Conservation (phyloP, 2,888 invertebrate genomes). For the Corbicula japonica region DNA sequence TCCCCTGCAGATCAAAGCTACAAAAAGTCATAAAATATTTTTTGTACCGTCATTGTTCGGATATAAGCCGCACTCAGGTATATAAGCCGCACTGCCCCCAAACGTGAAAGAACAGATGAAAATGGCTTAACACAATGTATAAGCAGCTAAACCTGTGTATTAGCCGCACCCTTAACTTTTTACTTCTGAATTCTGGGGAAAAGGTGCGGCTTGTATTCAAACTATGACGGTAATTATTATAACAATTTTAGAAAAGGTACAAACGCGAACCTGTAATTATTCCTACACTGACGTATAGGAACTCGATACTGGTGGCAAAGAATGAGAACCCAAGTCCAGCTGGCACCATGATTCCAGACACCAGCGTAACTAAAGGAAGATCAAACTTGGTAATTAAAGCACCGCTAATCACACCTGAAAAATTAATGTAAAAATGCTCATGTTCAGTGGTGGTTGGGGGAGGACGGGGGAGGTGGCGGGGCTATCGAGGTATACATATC, state of each 20-base stretch:
- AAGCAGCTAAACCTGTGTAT: background rate
- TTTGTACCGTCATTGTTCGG: no score
- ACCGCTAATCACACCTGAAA: constrained; percentile 16
- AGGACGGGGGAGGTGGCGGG: no score
- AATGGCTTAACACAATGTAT: background rate
- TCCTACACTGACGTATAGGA: constrained; percentile 11
- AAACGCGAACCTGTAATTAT: constrained; percentile 7
- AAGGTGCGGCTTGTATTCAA: no score
- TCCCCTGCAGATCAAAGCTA: no score
- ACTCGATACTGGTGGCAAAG: constrained; percentile 10
- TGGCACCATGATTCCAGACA: constrained; percentile 1
- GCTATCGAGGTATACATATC: no score
- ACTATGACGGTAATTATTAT: no score
- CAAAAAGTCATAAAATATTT: no score
- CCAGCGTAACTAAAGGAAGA: background rate
- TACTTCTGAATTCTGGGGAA: no score
- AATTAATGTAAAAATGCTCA: no score
- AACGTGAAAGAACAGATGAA: background rate
- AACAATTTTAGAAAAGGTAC: no score
- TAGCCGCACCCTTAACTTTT: background rate
- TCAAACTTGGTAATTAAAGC: background rate
- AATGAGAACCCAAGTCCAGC: background rate
- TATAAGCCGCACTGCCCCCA: background rate
- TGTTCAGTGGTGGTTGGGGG: no score
- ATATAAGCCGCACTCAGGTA: background rate